Evolutionary conservation across 2,888 invertebrate genomes (phyloP).

Genomic region (Gnatocerus cornutus): DNA sequence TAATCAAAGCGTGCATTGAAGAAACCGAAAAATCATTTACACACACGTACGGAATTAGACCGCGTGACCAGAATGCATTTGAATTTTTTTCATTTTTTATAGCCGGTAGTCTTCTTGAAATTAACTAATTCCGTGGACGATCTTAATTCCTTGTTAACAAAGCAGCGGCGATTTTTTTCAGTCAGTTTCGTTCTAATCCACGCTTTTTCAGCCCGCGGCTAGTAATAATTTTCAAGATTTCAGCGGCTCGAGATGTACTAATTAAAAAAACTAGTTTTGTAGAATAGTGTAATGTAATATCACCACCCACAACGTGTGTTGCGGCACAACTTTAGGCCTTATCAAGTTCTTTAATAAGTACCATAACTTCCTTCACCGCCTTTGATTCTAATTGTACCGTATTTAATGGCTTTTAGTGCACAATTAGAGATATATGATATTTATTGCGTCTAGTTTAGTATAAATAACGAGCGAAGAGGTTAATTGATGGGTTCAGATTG

Average conservation of each 20-base stretch:
- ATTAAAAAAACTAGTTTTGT: conserved; percentile 49
- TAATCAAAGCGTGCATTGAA: conserved; percentile 59
- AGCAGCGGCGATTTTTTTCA: conserved; percentile 10
- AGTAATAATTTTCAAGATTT: conserved; percentile 26
- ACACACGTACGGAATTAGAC: conserved; percentile 13
- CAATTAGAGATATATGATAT: conserved; percentile 50
- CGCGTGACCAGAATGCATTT: conserved; percentile 1
- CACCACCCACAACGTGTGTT: conserved; percentile 57
- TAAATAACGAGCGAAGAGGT: conserved; percentile 42
- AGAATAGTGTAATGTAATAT: conserved; percentile 54
- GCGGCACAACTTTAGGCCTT: conserved; percentile 36
- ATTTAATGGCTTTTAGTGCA: conserved; percentile 52
- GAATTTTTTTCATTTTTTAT: not conserved
- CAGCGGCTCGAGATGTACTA: conserved; percentile 23
- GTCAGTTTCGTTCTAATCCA: conserved; percentile 8
- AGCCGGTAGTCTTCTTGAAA: not conserved
- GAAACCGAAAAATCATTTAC: conserved; percentile 37
- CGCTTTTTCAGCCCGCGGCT: conserved; percentile 26
- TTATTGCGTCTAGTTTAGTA: conserved; percentile 43
- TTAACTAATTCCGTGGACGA: conserved; percentile 13
- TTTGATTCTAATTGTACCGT: conserved; percentile 49
- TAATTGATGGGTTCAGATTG: conserved; percentile 44
- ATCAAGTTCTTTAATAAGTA: not conserved
- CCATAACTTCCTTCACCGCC: conserved; percentile 27
- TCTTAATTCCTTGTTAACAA: conserved; percentile 14